Conservation (phyloP, 2,113 vertebrate genomes). For the Phainopepla nitens region DNA sequence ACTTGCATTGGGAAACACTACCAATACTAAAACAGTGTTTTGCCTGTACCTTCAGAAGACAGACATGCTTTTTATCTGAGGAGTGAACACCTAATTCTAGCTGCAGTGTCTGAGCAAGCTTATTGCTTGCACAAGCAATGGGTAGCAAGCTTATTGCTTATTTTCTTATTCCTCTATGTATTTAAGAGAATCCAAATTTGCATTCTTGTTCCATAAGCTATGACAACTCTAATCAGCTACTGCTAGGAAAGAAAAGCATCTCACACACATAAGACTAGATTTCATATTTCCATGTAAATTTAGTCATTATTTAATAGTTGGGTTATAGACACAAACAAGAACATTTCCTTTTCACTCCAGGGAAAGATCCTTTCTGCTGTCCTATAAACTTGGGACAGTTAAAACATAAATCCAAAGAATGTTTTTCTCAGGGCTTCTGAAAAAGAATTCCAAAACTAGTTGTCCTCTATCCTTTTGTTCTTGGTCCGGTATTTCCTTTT, state of each 20-base stretch:
- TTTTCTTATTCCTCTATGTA: background rate
- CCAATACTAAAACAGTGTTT: background rate
- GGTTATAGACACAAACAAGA: background rate
- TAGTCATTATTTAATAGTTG: background rate
- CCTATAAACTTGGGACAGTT: background rate
- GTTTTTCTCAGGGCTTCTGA: background rate
- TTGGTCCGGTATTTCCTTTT: background rate
- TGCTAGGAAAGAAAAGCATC: background rate
- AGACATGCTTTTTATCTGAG: background rate
- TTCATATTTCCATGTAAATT: background rate
- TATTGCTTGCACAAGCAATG: background rate
- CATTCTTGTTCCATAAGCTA: background rate
- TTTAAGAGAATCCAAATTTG: background rate
- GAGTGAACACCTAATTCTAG: background rate
- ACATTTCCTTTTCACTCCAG: background rate
- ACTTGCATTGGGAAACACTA: background rate
- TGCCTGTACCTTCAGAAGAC: background rate
- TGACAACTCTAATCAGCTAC: background rate
- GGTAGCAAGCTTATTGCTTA: background rate
- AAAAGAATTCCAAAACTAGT: background rate
- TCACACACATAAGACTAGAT: background rate
- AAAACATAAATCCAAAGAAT: background rate
- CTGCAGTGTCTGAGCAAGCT: background rate
- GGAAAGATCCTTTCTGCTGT: background rate
- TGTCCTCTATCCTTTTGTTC: background rate